Conservation (phyloP, 2,113 vertebrate species). For the Leuciscus idus region DNA sequence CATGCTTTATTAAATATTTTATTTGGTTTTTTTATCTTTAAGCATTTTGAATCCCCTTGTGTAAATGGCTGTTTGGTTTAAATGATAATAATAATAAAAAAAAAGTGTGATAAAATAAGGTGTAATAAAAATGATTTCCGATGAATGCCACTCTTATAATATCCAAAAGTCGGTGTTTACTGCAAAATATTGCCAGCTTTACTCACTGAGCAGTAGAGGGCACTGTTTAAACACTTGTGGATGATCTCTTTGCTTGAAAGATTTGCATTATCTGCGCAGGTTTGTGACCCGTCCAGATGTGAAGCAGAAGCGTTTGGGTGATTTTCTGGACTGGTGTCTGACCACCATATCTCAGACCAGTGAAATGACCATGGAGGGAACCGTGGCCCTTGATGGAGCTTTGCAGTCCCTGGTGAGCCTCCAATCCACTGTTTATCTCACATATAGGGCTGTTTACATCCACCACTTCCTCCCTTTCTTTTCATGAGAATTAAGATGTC, state of each 20-base stretch:
- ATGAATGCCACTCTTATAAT: background rate
- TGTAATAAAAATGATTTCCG: too few species aligned
- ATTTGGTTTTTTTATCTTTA: too few species aligned
- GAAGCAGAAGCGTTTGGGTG: conserved; percentile 82
- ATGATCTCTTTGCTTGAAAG: background rate
- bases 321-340: conserved; percentile 92
- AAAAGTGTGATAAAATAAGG: background rate
- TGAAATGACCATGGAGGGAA: conserved; percentile 80
- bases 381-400: conserved; percentile 83
- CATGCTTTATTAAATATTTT: background rate
- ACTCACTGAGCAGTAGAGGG: conserved; percentile 63
- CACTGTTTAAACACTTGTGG: conserved; percentile 8
- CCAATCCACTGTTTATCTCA: background rate
- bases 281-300: conserved; percentile 94
- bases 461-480: background rate
- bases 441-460: background rate
- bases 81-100: background rate
- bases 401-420: conserved; percentile 90
- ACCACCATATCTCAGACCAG: conserved; percentile 78
- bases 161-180: background rate
- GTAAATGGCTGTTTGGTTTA: background rate
- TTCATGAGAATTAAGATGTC: background rate
- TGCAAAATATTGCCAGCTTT: background rate
- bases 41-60: background rate
- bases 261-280: conserved; percentile 69